Base-by-base conservation (phyloP, 1,140 invertebrate genomes). In the Drosophila ironensis region DNA sequence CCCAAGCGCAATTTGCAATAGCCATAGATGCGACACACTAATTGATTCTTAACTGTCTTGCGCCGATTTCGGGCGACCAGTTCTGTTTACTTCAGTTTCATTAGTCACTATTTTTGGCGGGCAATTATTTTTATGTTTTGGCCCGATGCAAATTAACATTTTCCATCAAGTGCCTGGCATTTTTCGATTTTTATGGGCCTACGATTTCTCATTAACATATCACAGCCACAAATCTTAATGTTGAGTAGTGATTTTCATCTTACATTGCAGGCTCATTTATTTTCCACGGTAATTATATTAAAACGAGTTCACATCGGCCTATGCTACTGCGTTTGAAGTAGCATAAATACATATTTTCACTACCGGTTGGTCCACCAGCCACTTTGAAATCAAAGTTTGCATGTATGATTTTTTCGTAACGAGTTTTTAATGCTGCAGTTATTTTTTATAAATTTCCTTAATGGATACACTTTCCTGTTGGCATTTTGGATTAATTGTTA, bases 31-130 rank as follows among this genome's bases (percentile, higher is more conserved):
- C 53, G 46, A 27, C 44, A 27, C 51, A 68, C 74, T 86, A 84
- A 84, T 84, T 87, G 80, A 86, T 84, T 84, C 80, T 84, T 80
- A 45, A 86, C 60, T 63, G 64, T 56, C 59, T 63, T 64, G 52
- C 14, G 11, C 56, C 52, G 38, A 44, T 42, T 75, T 61, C 27
- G 54, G 16, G 16, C 41, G 48, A 48, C 51, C 53, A 37, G 57
- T 72, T 72, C 40, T 42, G 25, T 44, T 30, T 17, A 9, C 20
- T 9, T 20, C 38, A 27, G 7, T 9, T 27, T 27, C 5, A 37
- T 9, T 46, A 14, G 9, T 14, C 6, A 8, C 56, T 40, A 63
- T 42, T 69, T 71, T 40, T 35, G 41, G 54, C 7, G 24, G n/a
- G 24, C 35, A 16, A 48, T 41, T 71, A 64, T 47, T 40, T 75